Base-by-base conservation (phyloP, 2,113 vertebrate genomes). In the Tonatia bakeri region DNA sequence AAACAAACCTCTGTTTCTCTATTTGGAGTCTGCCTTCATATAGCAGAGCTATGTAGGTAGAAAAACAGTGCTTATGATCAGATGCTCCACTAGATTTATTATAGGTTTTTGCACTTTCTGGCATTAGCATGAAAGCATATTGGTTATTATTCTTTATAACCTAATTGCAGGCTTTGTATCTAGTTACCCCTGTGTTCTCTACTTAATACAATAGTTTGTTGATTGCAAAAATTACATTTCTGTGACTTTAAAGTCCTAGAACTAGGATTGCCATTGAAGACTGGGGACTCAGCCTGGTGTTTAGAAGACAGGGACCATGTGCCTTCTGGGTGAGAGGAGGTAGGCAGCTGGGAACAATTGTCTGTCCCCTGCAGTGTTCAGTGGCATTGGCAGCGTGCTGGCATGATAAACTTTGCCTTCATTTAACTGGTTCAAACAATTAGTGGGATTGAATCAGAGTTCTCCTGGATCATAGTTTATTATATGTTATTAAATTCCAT, bases 11-110 rank as follows among this genome's bases (percentile, higher is more conserved):
- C 33, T 97, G 97, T 97, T 98, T 98, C 97, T 98, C 50, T 96
- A 97, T 98, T 98, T 98, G 98, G 94, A 93, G 83, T 95, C 96
- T 97, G 98, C 97, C 97, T 98, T 98, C 97, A 98, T 98, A 94
- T 76, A 97, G 93, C 97, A 97, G 97, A 98, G 97, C 96, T 97
- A 90, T 90, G 98, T 97, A 40, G 97, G 96, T 90, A 98, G 96
- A 98, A 98, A 97, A 98, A 87, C 69, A 80, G 17, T 7, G 31
- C 97, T 98, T 89, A 96, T 94, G 98, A 94, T 96, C 97, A 83
- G 97, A 97, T 91, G 98, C 96, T 97, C 95, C 97, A 96, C 97
- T 97, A 94, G 97, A 80, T 96, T 92, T 97, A 96, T 98, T 98
- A 90, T 91, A 98, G 98, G 97, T 97, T 98, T 98, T 97, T 96